Conservation (phyloP, 1,140 invertebrate species). For the Camponotus floridanus region DNA sequence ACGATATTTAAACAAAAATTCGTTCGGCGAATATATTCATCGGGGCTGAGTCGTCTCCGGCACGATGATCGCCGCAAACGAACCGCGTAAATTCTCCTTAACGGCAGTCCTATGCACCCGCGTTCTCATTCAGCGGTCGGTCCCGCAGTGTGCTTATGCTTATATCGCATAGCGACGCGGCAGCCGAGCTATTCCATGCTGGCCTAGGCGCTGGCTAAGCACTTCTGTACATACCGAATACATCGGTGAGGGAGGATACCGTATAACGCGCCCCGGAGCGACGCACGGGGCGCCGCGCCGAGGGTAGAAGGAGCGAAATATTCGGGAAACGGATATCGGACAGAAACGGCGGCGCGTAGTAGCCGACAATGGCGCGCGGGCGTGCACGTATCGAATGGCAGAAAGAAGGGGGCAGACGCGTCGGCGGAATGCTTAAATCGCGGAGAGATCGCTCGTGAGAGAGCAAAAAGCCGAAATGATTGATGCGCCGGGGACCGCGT, state of each 20-base stretch:
- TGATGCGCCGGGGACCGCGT: slow-evolving; percentile 46
- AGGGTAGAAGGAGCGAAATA: slow-evolving; percentile 53
- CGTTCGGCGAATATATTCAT: neutral
- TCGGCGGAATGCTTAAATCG: slow-evolving; percentile 62
- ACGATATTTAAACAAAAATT: slow-evolving; percentile 15
- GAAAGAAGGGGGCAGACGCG: slow-evolving; percentile 53
- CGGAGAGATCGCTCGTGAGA: slow-evolving; percentile 44
- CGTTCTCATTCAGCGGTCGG: slow-evolving; percentile 56
- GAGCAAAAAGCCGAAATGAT: slow-evolving; percentile 59
- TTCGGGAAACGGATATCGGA: slow-evolving; percentile 54
- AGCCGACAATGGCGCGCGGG: slow-evolving; percentile 51
- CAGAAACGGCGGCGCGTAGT: slow-evolving; percentile 42
- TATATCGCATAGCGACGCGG: slow-evolving; percentile 42
- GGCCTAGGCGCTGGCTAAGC: slow-evolving; percentile 71
- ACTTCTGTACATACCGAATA: slow-evolving; percentile 66
- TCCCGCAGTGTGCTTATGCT: slow-evolving; percentile 60
- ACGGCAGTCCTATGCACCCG: slow-evolving; percentile 46
- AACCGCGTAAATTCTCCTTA: slow-evolving; percentile 58
- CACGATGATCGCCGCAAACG: slow-evolving; percentile 7
- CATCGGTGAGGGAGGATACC: slow-evolving; percentile 35
- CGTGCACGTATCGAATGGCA: slow-evolving; percentile 54
- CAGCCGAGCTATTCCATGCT: slow-evolving; percentile 55
- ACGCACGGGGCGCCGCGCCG: neutral
- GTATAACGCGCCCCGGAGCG: slow-evolving; percentile 34
- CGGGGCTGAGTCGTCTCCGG: slow-evolving; percentile 10